phyloP scores from a whole-genome alignment of 2,888 invertebrate species.

The Isotomurus palustris region DNA sequence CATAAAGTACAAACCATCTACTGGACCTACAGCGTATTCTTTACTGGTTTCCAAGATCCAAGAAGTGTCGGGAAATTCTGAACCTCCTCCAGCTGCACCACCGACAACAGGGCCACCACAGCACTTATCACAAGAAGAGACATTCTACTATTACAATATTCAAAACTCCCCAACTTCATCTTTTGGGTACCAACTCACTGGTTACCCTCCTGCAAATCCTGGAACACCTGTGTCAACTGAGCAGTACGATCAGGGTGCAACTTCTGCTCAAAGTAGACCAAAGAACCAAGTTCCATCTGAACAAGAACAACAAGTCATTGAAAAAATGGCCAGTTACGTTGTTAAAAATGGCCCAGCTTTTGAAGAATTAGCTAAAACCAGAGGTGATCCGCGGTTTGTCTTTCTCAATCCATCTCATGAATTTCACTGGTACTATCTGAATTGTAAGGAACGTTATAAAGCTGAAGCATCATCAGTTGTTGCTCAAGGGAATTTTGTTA shows the following conservation, averaged over 20 bases:
- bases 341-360: constrained; percentile 92
- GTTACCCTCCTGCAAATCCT: neutral
- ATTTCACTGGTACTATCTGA: constrained; percentile 73
- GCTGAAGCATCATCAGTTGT: constrained; percentile 39
- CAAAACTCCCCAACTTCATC: neutral
- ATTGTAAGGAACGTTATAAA: constrained; percentile 40
- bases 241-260: neutral
- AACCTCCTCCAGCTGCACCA: constrained; percentile 25
- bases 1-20: constrained; percentile 65
- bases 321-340: constrained; percentile 95
- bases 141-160: neutral
- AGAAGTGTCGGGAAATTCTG: constrained; percentile 61
- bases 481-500: constrained; percentile 37
- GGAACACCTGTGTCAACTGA: neutral
- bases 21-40: constrained; percentile 69
- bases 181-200: neutral
- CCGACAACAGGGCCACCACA: neutral
- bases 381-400: constrained; percentile 78
- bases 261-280: constrained; percentile 8
- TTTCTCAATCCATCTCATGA: constrained; percentile 74
- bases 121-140: neutral
- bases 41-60: constrained; percentile 81
- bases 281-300: constrained; percentile 62
- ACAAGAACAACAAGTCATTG: constrained; percentile 79
- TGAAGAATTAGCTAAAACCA: constrained; percentile 77